Base-by-base conservation (phyloP, 2,888 invertebrate species). In the Fissipunctia ypsillon region DNA sequence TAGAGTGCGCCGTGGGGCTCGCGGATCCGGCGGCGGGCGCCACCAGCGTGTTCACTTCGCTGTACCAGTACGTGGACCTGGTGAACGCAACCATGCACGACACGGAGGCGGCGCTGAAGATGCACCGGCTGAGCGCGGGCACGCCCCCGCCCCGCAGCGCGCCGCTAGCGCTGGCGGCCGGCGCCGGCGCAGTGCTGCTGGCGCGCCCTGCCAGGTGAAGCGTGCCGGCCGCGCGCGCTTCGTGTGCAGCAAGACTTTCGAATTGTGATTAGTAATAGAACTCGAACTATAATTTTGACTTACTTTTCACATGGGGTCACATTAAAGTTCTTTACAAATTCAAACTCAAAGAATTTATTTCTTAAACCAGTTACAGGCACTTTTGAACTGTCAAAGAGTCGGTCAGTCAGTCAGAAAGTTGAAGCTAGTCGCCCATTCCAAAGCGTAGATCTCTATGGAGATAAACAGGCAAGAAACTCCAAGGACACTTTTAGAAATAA, bases 41-140 rank as follows among this genome's bases (percentile, higher is more conserved):
- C 77, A 90, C 92, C 73, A 94, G 94, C 90, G 95, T 95, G 82
- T 92, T 95, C 90, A 95, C 95, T 45, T 73, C 90, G 80, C 89
- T 95, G 76, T 87, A 87, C 76, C 88, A 84, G 57, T 95, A 95
- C 90, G 90, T 88, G 19, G 88, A 86, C 59, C 81, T 95, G 63
- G 76, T 95, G 59, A 92, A 94, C 89, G 89, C 90, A 50, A 95
- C 95, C 71, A 90, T 95, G 48, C 48, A 59, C 66, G 89, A 91
- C 82, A 80, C 91, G 52, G 93, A 94, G 57, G 60, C 76, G n/a
- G 87, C 83, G 77, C 80, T 90, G 85, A 88, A 88, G 70, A 92
- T 92, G 93, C 84, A 81, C 78, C 80, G 67, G 43, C 60, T 86
- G 6, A 28, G 52, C 31, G n/a, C 35, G 56, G 64, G 69, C 52